Conservation (phyloP, 2,888 invertebrate genomes). For the Morpho achilles region DNA sequence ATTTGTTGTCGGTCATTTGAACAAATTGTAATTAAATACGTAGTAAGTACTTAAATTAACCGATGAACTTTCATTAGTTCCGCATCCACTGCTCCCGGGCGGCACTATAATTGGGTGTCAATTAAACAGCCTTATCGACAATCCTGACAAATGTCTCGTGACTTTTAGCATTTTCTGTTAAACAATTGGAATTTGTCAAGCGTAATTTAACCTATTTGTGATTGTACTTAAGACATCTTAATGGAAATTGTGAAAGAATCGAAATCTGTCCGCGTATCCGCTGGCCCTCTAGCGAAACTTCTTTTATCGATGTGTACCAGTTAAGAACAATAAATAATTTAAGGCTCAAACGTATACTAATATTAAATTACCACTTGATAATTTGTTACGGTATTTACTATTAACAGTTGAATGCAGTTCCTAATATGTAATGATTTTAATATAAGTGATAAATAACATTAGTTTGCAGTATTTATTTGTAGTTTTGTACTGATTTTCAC, state of each 20-base stretch:
- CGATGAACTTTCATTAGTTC: slow-evolving; percentile 58
- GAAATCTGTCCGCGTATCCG: slow-evolving; percentile 44
- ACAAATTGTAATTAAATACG: slow-evolving; percentile 44
- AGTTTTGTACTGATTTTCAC: slow-evolving; percentile 44
- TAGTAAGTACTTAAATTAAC: slow-evolving; percentile 53
- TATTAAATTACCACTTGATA: slow-evolving; percentile 23
- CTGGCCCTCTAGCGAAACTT: slow-evolving; percentile 48
- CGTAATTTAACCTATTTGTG: slow-evolving; percentile 38
- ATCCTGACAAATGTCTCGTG: slow-evolving; percentile 54
- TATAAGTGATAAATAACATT: slow-evolving; percentile 54
- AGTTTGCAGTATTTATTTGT: slow-evolving; percentile 48
- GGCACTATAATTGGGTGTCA: slow-evolving; percentile 59
- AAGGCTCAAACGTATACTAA: slow-evolving; percentile 20
- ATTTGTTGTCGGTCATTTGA: slow-evolving; percentile 28
- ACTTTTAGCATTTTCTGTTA: slow-evolving; percentile 48
- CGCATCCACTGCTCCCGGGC: slow-evolving; percentile 47
- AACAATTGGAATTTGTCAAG: slow-evolving; percentile 54
- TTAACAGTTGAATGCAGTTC: slow-evolving; percentile 70
- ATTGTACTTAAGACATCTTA: slow-evolving; percentile 55
- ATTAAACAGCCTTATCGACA: slow-evolving; percentile 69
- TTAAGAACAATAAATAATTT: slow-evolving; percentile 29
- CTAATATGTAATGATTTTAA: slow-evolving; percentile 58
- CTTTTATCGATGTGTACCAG: slow-evolving; percentile 25
- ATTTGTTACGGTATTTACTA: slow-evolving; percentile 32
- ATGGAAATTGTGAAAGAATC: slow-evolving; percentile 53